Percentiles rank a stretch among this genome's conserved stretches.
These are phyloP conservation scores for Micromesistius poutassou DNA, from an alignment of 2,797 vertebrate species.

Conservation along the genomic window DNA sequence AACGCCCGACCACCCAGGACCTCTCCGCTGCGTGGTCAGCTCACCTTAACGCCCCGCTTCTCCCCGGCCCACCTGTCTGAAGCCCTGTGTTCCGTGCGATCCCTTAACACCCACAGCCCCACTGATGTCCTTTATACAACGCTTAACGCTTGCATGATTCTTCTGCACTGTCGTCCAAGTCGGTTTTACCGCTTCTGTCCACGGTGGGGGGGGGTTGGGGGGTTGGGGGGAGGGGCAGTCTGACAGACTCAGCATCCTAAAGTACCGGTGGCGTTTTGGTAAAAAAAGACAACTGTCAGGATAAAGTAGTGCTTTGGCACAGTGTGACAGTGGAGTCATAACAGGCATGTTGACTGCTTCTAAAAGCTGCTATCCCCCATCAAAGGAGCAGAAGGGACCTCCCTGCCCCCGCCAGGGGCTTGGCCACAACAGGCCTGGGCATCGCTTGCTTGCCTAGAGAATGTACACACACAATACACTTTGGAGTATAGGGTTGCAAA, in stretches of 20 bases:
- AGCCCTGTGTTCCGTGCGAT: background rate
- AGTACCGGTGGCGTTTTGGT: slow-evolving; percentile 61
- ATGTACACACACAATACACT: background rate
- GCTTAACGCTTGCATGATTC: background rate
- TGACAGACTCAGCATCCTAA: slow-evolving; percentile 44
- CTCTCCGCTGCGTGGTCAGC: background rate
- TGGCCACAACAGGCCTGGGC: background rate
- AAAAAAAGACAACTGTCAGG: slow-evolving; percentile 56
- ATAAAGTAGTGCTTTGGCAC: slow-evolving; percentile 45
- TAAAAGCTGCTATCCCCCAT: slow-evolving; percentile 53
- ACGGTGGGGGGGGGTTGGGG: too few species aligned
- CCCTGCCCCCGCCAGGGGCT: background rate
- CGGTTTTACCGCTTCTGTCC: background rate
- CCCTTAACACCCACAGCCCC: background rate
- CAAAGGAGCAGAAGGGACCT: background rate
- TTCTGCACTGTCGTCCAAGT: background rate
- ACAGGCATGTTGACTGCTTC: slow-evolving; percentile 51
- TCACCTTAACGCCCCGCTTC: background rate
- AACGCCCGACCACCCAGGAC: background rate
- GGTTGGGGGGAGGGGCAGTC: background rate
- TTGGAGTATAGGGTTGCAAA: background rate
- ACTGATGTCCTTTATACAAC: background rate
- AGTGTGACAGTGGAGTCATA: slow-evolving; percentile 42
- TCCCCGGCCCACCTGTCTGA: background rate
- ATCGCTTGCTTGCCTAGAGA: background rate